These are phyloP conservation scores for Cyclophora albipunctata DNA, from an alignment of 2,888 invertebrate species.

Conservation along the genomic window DNA sequence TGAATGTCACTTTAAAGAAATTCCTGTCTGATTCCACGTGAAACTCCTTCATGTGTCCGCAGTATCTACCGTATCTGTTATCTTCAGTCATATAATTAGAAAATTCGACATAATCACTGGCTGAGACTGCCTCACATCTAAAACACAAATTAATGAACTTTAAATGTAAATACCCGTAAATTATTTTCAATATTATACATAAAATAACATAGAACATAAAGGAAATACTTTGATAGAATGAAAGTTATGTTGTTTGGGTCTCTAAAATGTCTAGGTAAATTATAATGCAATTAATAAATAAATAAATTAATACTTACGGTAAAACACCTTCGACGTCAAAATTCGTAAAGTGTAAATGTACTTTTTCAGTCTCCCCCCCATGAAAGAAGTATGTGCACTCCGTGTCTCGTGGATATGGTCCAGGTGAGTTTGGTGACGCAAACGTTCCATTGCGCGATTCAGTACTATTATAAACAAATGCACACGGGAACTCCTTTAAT, in stretches of 20 bases:
- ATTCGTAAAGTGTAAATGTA: slow-evolving; percentile 89
- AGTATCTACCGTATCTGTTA: slow-evolving; percentile 90
- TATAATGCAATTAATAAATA: slow-evolving; percentile 24
- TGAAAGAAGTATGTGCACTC: slow-evolving; percentile 95
- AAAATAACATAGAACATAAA: background rate
- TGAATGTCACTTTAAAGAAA: slow-evolving; percentile 96
- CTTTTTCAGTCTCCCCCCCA: slow-evolving; percentile 84
- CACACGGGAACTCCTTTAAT: slow-evolving; percentile 85
- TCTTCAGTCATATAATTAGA: slow-evolving; percentile 95
- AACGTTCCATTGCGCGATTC: slow-evolving; percentile 87
- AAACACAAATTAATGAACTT: slow-evolving; percentile 22
- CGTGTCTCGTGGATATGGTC: slow-evolving; percentile 90
- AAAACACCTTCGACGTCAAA: slow-evolving; percentile 96
- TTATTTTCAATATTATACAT: too few relatives aligned
- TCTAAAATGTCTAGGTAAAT: too few relatives aligned
- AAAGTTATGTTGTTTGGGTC: too few relatives aligned
- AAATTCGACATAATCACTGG: slow-evolving; percentile 97
- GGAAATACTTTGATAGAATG: too few relatives aligned
- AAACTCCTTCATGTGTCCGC: slow-evolving; percentile 88
- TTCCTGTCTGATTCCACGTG: slow-evolving; percentile 90
- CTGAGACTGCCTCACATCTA: slow-evolving; percentile 93
- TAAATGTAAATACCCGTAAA: background rate
- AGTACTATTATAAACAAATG: slow-evolving; percentile 91
- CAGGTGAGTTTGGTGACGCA: slow-evolving; percentile 92
- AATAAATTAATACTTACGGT: slow-evolving; percentile 83